These are phyloP conservation scores for Tachina grossa DNA, from an alignment of 2,888 invertebrate species.

Conservation along the genomic window DNA sequence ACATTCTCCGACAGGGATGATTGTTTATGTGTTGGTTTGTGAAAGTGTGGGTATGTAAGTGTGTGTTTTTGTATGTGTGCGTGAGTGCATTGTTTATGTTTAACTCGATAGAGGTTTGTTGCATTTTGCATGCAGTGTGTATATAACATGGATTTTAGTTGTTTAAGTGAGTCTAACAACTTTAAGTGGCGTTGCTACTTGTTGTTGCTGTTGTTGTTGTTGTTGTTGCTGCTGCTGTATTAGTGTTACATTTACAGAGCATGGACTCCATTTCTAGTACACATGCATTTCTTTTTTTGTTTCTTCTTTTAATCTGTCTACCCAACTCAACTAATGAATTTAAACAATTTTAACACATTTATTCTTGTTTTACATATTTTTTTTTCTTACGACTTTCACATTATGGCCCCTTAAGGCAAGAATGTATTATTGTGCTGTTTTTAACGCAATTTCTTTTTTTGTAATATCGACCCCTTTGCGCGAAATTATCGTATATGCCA, in stretches of 20 bases:
- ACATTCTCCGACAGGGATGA: too few relatives aligned
- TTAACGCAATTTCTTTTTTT: conserved; percentile 6
- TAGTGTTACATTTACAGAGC: conserved; percentile 12
- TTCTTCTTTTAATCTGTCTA: conserved; percentile 31
- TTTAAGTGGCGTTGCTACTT: background rate
- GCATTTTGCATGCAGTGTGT: conserved; percentile 35
- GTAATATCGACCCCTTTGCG: too few relatives aligned
- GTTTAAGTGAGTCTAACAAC: conserved; percentile 38
- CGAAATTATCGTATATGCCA: too few relatives aligned
- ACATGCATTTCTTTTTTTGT: background rate
- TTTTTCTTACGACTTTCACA: background rate
- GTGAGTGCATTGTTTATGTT: conserved; percentile 21
- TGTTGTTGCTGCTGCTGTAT: background rate
- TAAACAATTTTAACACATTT: conserved; percentile 67
- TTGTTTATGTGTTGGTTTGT: background rate
- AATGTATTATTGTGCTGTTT: background rate
- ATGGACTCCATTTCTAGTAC: background rate
- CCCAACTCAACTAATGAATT: conserved; percentile 62
- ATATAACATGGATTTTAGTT: conserved; percentile 44
- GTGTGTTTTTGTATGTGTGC: background rate
- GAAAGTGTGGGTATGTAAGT: background rate
- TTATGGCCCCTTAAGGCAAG: conserved; percentile 29
- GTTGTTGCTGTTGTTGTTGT: background rate
- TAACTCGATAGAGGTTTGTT: conserved; percentile 50
- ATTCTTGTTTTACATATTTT: conserved; percentile 8